Base-by-base conservation (phyloP, 2,888 invertebrate genomes). In the Chesias legatella region DNA sequence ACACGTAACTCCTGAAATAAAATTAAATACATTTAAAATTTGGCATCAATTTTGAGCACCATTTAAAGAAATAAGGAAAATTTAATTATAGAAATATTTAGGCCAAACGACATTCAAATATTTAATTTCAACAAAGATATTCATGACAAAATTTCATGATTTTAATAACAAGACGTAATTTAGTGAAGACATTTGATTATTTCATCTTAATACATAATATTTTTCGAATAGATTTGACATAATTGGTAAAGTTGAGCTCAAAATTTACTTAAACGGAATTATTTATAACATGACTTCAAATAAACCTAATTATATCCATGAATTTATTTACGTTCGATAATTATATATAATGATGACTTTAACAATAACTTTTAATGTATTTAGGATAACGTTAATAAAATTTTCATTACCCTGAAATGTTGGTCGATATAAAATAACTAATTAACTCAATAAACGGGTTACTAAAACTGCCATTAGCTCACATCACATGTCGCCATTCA, bases 1-100 rank as follows among this genome's bases (percentile, higher is more conserved):
- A 29, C 35, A 9, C n/a, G n/a, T n/a, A n/a, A n/a, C n/a, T 36
- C 24, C 10, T 17, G 7, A 33, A 41, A 42, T 17, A 44, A 32
- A 40, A 29, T 33, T 33, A 42, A 47, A 46, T 35, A 23, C 45
- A 40, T 41, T 28, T 38, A 54, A 63, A 67, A 70, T 74, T 75
- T 75, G 74, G 74, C 76, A 67, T 55, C 43, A 48, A 53, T 50
- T 50, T 70, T 72, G 75, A 76, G 73, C 71, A 63, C 46, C 48
- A 42, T 34, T 43, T 45, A 25, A 50, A 51, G 42, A 41, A 41
- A 30, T n/a, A 29, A 10, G 1, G 20, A 3, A 24, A 35, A 10
- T 31, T 23, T 31, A 9, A 40, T 38, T 40, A 42, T 7, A 32
- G 3, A 54, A 51, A 54, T 39, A 41, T 54, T 60, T 63, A 69